These are phyloP conservation scores for Drosophila pectinifera DNA, from an alignment of 1,140 invertebrate genomes.

Conservation along the genomic window DNA sequence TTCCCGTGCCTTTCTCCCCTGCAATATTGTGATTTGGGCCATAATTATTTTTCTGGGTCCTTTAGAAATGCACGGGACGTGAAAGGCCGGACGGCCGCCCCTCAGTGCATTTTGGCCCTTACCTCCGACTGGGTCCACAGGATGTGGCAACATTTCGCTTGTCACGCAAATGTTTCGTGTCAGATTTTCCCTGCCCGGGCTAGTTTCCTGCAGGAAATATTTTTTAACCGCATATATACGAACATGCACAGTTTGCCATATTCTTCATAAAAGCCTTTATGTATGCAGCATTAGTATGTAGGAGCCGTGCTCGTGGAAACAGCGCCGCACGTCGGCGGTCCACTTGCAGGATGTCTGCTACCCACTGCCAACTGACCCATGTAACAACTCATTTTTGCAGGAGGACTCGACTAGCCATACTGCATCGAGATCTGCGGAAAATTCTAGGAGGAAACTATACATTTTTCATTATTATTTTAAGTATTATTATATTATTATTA, in stretches of 20 bases:
- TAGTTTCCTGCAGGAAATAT: constrained; percentile 56
- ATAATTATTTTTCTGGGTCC: constrained; percentile 66
- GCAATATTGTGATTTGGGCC: constrained; percentile 54
- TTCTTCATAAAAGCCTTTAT: constrained; percentile 30
- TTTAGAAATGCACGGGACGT: constrained; percentile 35
- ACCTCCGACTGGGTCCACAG: constrained; percentile 6
- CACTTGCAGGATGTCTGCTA: constrained; percentile 44
- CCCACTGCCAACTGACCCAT: constrained; percentile 51
- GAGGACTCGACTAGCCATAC: constrained; percentile 6
- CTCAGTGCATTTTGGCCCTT: constrained; percentile 1
- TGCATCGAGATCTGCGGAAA: neutral
- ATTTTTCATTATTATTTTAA: neutral
- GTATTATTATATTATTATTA: neutral
- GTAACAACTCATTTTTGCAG: constrained; percentile 42
- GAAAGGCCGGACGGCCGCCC: neutral
- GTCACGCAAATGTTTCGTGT: constrained; percentile 78
- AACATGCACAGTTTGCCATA: constrained; percentile 17
- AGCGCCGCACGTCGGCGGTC: constrained; percentile 54
- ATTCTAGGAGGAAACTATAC: neutral
- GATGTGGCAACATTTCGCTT: constrained; percentile 60
- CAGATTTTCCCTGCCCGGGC: constrained; percentile 67
- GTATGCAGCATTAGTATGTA: constrained; percentile 26
- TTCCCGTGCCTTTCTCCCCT: constrained; percentile 5
- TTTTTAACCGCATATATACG: constrained; percentile 33
- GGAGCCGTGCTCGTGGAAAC: constrained; percentile 30